Evolutionary conservation across 2,113 vertebrate genomes (phyloP).

Genomic region (Archocentrus centrarchus): DNA sequence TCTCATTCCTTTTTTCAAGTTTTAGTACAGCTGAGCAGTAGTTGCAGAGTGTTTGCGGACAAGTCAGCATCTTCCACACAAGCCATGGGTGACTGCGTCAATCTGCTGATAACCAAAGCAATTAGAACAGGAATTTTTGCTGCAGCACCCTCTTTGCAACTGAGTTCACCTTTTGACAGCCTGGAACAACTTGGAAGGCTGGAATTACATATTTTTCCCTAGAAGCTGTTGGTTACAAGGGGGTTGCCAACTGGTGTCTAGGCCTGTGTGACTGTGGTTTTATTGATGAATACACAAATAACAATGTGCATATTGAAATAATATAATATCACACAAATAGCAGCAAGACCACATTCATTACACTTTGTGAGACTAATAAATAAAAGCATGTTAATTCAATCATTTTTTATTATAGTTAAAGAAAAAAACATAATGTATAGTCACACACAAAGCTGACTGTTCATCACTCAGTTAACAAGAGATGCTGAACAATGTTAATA

Average conservation of each 20-base stretch:
- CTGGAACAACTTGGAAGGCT: too few species aligned
- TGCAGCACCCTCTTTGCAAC: too few species aligned
- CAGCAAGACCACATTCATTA: background rate
- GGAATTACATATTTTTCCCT: too few species aligned
- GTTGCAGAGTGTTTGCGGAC: too few species aligned
- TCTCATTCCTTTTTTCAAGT: background rate
- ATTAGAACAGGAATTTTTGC: too few species aligned
- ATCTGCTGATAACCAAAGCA: background rate
- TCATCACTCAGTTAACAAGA: constrained; percentile 30
- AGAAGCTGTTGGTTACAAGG: too few species aligned
- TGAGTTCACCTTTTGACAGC: too few species aligned
- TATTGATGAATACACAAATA: background rate
- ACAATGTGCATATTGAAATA: background rate
- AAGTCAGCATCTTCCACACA: too few species aligned
- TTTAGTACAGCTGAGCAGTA: too few species aligned
- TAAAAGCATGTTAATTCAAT: constrained; percentile 46
- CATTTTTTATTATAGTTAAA: constrained; percentile 64
- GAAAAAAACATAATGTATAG: constrained; percentile 44
- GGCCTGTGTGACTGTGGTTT: too few species aligned
- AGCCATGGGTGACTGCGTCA: too few species aligned
- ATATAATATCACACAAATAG: background rate
- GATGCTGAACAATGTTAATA: constrained; percentile 32
- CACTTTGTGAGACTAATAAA: constrained; percentile 6
- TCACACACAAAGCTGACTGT: constrained; percentile 41
- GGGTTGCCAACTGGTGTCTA: too few species aligned